Evolutionary conservation across 2,888 invertebrate genomes (phyloP).

Genomic region (Onthophagus sagittarius): DNA sequence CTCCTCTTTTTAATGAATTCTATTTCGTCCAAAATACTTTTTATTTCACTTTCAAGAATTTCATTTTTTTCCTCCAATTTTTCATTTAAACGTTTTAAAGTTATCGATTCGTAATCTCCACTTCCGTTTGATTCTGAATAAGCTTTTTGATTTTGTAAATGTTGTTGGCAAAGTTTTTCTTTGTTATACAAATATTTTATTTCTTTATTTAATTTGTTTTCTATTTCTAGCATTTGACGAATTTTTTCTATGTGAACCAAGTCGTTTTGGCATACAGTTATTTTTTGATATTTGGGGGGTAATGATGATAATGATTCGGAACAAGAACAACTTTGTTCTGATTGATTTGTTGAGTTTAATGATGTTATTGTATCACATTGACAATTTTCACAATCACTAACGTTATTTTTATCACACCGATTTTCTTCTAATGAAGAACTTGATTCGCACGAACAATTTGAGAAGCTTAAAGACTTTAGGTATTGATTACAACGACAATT

Average conservation of each 20-base stretch:
- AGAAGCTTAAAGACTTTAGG: no score
- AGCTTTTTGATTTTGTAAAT: background rate
- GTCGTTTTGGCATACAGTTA: background rate
- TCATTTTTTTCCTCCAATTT: slow-evolving; percentile 24
- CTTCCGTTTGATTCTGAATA: background rate
- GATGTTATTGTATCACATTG: no score
- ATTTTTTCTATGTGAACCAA: slow-evolving; percentile 1
- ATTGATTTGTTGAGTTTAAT: no score
- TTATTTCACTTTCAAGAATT: slow-evolving; percentile 39
- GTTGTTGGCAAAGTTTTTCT: background rate
- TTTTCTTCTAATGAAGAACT: no score
- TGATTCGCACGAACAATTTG: no score
- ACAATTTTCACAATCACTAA: no score
- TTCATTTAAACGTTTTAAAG: slow-evolving; percentile 24
- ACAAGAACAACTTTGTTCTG: no score
- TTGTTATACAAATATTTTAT: slow-evolving; percentile 17
- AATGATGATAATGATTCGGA: no score
- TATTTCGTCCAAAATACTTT: slow-evolving; percentile 41
- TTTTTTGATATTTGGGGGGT: background rate
- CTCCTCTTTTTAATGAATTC: slow-evolving; percentile 42
- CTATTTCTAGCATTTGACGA: background rate
- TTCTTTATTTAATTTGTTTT: slow-evolving; percentile 16
- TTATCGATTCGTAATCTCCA: slow-evolving; percentile 17
- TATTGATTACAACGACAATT: no score
- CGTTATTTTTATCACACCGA: no score